Percentiles rank a stretch among this genome's conserved stretches.
Evolutionary conservation across 2,113 vertebrate genomes (phyloP).

Genomic region (Nibea coibor): DNA sequence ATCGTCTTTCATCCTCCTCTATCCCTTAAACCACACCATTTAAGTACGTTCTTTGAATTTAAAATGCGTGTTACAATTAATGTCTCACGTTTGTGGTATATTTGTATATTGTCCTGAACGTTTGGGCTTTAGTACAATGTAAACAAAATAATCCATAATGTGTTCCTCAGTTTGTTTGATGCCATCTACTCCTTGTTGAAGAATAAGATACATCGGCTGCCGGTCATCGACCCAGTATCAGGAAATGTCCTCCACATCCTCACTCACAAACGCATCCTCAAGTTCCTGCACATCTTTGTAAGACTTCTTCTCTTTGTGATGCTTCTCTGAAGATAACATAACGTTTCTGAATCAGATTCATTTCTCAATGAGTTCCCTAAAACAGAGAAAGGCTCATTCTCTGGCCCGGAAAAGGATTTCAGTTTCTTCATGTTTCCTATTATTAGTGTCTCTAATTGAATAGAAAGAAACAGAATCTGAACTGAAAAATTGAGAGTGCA

Average conservation of each 20-base stretch:
- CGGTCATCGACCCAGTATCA: slow-evolving; percentile 91
- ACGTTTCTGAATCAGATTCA: neutral
- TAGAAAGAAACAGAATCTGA: neutral
- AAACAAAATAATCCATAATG: no score
- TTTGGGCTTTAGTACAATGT: no score
- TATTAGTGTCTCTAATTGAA: neutral
- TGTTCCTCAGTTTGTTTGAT: slow-evolving; percentile 90
- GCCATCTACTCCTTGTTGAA: slow-evolving; percentile 94
- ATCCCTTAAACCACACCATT: neutral
- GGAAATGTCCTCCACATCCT: slow-evolving; percentile 96
- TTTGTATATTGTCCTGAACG: neutral
- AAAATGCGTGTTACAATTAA: neutral
- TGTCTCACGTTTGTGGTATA: neutral
- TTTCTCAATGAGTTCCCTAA: neutral
- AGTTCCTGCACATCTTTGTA: slow-evolving; percentile 95
- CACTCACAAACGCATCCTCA: slow-evolving; percentile 96
- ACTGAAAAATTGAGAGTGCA: neutral
- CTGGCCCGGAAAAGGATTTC: no score
- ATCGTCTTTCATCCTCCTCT: neutral
- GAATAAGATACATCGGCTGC: slow-evolving; percentile 95
- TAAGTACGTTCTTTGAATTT: neutral
- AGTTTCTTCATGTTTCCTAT: neutral
- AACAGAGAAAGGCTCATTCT: neutral
- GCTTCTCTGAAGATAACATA: neutral
- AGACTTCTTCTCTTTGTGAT: slow-evolving; percentile 19